Conservation (phyloP, 2,113 vertebrate species). For the Acanthochromis polyacanthus region DNA sequence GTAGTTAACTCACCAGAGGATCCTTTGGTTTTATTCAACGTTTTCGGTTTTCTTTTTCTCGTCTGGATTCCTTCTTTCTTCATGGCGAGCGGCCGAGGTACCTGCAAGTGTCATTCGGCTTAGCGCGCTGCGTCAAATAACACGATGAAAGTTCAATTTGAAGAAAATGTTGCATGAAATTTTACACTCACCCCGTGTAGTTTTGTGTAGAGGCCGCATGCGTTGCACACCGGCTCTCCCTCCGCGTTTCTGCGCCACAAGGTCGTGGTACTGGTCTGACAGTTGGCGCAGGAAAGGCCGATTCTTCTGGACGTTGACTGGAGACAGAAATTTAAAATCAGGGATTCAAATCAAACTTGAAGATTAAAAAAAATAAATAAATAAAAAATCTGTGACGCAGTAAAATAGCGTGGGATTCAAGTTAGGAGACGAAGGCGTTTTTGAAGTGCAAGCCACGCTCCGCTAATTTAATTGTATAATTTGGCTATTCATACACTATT, state of each 20-base stretch:
- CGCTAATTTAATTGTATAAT: conserved; percentile 35
- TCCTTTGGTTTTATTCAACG: conserved; percentile 94
- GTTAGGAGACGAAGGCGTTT: not conserved
- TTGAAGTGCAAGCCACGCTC: conserved; percentile 1
- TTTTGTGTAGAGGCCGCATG: conserved; percentile 98
- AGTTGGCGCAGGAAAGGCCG: conserved; percentile 97
- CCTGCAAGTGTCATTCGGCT: conserved; percentile 80
- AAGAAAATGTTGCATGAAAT: accelerated
- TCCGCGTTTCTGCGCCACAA: conserved; percentile 98
- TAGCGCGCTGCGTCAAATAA: too few relatives aligned
- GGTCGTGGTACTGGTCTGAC: conserved; percentile 97
- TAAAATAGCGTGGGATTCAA: too few relatives aligned
- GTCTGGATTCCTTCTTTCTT: conserved; percentile 99
- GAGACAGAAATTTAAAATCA: conserved; percentile 21
- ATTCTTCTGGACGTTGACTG: conserved; percentile 96
- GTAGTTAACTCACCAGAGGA: conserved; percentile 89
- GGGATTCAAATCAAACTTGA: not conserved
- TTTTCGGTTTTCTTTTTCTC: conserved; percentile 99
- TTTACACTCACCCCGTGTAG: conserved; percentile 91
- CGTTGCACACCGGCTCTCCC: conserved; percentile 98
- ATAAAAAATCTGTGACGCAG: too few relatives aligned
- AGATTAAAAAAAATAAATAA: not conserved
- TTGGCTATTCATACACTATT: conserved; percentile 33
- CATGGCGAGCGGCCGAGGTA: conserved; percentile 97
- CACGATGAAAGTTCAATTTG: accelerated